Conservation (phyloP, 1,140 invertebrate species). For the Drosophila virilis region DNA sequence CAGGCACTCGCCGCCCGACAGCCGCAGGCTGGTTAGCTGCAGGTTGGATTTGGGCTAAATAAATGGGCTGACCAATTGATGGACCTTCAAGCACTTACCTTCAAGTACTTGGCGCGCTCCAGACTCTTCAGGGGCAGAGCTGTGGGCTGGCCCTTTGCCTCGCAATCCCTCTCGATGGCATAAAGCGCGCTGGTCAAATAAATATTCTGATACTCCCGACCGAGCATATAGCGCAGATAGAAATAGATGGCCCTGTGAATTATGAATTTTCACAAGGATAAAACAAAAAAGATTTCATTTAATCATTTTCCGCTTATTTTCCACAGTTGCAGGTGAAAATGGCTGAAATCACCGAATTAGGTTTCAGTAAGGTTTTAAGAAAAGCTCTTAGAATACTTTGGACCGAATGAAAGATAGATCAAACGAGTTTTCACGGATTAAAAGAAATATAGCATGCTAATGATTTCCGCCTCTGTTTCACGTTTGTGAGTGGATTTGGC, state of each 20-base stretch:
- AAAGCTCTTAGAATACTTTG: no score
- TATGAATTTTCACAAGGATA: no score
- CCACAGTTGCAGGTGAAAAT: no score
- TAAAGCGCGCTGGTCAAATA: slow-evolving; percentile 89
- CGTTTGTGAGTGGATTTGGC: no score
- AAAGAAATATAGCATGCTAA: no score
- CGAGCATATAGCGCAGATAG: slow-evolving; percentile 89
- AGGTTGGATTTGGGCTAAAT: not conserved
- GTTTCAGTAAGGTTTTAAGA: no score
- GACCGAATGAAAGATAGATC: no score
- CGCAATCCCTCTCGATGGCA: slow-evolving; percentile 89
- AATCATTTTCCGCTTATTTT: no score
- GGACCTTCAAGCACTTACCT: slow-evolving; percentile 79
- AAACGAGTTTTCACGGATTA: no score
- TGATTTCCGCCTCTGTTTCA: no score
- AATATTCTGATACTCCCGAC: slow-evolving; percentile 90
- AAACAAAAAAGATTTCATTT: no score
- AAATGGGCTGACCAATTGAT: not conserved
- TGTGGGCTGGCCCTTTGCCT: slow-evolving; percentile 86
- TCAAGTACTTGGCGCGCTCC: slow-evolving; percentile 88
- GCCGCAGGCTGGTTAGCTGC: not conserved
- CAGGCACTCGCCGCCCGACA: not conserved
- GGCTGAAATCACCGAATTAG: no score
- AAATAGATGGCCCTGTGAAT: slow-evolving; percentile 90
- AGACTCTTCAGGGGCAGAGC: slow-evolving; percentile 90